phyloP scores from a whole-genome alignment of 2,888 invertebrate species.

The Platynereis dumerilii region DNA sequence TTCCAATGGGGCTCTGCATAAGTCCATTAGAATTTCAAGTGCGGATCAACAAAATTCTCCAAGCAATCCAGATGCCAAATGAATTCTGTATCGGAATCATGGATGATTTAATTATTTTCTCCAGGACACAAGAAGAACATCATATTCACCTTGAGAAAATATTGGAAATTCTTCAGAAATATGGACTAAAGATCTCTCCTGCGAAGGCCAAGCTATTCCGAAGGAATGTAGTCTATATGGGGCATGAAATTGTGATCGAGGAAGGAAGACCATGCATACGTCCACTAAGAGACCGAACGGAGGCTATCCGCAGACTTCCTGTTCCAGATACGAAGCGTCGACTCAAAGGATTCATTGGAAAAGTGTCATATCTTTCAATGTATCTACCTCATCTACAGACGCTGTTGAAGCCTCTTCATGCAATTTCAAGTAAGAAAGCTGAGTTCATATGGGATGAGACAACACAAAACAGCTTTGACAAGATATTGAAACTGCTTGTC shows the following conservation, averaged over 20 bases:
- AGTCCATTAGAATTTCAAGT: background rate
- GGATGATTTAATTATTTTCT: background rate
- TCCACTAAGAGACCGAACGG: background rate
- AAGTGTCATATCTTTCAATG: background rate
- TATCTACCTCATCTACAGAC: background rate
- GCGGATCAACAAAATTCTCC: background rate
- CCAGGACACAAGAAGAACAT: background rate
- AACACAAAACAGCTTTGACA: background rate
- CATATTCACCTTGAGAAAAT: background rate
- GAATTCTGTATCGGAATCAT: background rate
- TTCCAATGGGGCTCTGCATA: slow-evolving; percentile 1
- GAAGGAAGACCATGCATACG: background rate
- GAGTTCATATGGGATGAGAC: background rate
- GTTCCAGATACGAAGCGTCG: background rate
- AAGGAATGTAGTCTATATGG: slow-evolving; percentile 4
- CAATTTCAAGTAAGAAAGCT: background rate
- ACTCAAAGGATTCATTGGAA: background rate
- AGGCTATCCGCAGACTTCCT: background rate
- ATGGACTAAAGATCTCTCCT: slow-evolving; percentile 3
- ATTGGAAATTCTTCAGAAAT: background rate
- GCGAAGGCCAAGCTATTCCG: background rate
- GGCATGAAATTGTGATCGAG: background rate
- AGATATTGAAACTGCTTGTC: background rate
- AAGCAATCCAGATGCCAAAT: background rate
- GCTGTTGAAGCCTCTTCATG: background rate